Base-by-base conservation (phyloP, 37 sponge, comb jelly and placozoan genomes). In the Agelas oroides region DNA sequence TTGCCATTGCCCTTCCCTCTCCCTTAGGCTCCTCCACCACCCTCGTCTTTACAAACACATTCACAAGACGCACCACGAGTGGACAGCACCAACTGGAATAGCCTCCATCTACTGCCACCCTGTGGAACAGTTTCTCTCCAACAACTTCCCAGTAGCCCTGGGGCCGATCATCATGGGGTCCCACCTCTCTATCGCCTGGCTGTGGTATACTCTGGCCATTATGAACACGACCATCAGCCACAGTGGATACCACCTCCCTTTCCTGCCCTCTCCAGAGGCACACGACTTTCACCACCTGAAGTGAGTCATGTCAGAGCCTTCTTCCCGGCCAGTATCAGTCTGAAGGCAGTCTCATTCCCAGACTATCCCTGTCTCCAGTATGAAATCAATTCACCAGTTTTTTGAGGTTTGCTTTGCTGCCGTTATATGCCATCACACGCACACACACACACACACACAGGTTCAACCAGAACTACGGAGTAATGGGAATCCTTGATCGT, bases 31-130 rank as follows among this genome's bases (percentile, higher is more conserved):
- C 55, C 79, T 93, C 27, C 97, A 97, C 71, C 83, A 79, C 40
- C 90, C 85, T 0, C 63, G 6, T 53, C 53, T 97, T 39, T 97
- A 97, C 85, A 91, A 83, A 55, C 80, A 78, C 82, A 88, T 91
- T 17, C 97, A 97, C 88, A 97, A 97, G 88, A 86, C 57, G 0
- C 97, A 97, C 56, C 97, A 97, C 83, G 94, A 97, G 80, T 94
- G 92, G 92, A 89, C 85, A 0, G 90, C 92, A 25, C 97, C 97
- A 0, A 72, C 93, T 18, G 76, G 88, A 15, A 84, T 97, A 60
- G 41, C 72, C 53, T 67, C 83, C 32, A 60, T 89, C 34, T 94
- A 97, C 84, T 90, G 92, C 59, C 86, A 88, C 54, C 94, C 97
- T 36, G 18, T 94, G 58, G 97, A 97, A 67, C 89, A 91, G 32